Evolutionary conservation across 2,888 invertebrate genomes (phyloP), one percentile per base, ranked within the genome.

Genomic region (Stenodera caucasica): DNA sequence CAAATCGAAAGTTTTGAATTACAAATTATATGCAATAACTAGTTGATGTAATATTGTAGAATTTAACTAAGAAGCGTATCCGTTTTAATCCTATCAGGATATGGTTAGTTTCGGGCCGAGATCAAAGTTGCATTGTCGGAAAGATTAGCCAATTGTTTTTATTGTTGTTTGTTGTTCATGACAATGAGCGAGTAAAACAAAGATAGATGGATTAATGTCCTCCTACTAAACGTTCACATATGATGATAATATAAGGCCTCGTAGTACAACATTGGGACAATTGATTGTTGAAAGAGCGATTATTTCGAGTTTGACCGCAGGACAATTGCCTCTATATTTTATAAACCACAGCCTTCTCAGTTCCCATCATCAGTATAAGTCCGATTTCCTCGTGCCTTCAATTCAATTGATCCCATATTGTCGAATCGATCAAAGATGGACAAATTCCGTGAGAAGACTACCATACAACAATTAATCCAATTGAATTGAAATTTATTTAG

Each of bases 331-430:
- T n/a, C n/a, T 64, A 64, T 63, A 65, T 68, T n/a, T n/a, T n/a
- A n/a, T n/a, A n/a, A 70, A 73, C 71, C 70, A 63, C 73, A 73
- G 69, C 61, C 72, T 68, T 67, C 66, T 67, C 65, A 51, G 70
- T 72, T 73, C 72, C 70, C 73, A 72, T 69, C 67, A 30, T 21
- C 40, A 33, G 26, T 2, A 26, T 5, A 5, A 26, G 53, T 29
- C 26, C n/a, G 21, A 35, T 53, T 53, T 53, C 53, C 53, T 53
- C 53, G 33, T 35, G 53, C 35, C 53, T 53, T 23, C 33, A 33
- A 58, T 55, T 50, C 49, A 53, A 60, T 60, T 60, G 61, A 11
- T 51, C 57, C 37, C 37, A 53, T 61, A 53, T 53, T 53, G 35
- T 53, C 32, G 33, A 53, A 33, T 33, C 54, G 4, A 14, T 37